Base-by-base conservation (phyloP, 2,888 invertebrate species). In the Galeopsomyia nigrocyanea region DNA sequence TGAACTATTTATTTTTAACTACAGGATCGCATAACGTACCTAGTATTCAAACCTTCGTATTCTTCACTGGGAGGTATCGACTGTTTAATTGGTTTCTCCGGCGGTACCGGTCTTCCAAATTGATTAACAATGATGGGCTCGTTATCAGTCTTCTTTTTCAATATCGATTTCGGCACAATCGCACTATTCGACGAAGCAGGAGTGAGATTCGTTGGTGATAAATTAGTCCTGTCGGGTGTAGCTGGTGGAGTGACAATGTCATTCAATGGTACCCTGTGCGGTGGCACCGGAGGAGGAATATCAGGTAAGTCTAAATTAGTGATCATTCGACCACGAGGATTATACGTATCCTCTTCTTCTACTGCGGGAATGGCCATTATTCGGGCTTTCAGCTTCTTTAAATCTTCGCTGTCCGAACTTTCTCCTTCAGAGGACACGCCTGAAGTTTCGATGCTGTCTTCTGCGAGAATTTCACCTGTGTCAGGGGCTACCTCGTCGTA, bases 91-190 rank as follows among this genome's bases (percentile, higher is more conserved):
- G 86, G 82, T 71, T 83, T 83, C 69, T 86, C 86, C 0, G 85
- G 84, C 7, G 86, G 83, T 22, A 84, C 79, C 0, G 83, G 82
- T 70, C 82, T 78, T 13, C 82, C 84, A 49, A 83, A 84, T 57
- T 80, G 81, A 68, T 85, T 84, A 0, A 83, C 69, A 9, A 80
- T 79, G 3, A 82, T 60, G 0, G 79, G 74, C 19, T 83, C 82
- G 3, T 80, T 81, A 13, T 86, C 86, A 0, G 79, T 79, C 71
- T 89, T 88, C 68, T 90, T 89, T 82, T 95, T 95, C 16, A 95
- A 82, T 78, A 95, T 95, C 0, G 95, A 94, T 83, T 94, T 95
- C 0, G 94, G 95, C 13, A 65, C 53, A 19, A 65, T 68, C 2
- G 53, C 26, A 39, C 53, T 51, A 17, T 51, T 71, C 1, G 70